Base-by-base conservation (phyloP, 2,888 invertebrate species). In the Leptopterna dolabrata region DNA sequence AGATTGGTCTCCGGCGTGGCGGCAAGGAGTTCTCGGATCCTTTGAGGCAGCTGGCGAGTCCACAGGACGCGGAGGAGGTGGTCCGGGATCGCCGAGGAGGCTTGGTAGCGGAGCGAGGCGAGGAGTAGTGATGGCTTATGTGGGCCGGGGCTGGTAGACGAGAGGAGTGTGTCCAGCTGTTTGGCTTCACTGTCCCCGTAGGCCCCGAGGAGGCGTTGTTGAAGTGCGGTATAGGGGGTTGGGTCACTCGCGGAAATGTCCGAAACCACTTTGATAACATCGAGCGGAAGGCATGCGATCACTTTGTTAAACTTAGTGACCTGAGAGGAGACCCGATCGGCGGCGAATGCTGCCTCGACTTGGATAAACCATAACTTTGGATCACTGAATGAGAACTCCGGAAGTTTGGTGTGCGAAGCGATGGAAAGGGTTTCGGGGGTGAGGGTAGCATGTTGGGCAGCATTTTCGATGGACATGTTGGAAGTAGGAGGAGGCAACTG, bases 331-430 rank as follows among this genome's bases (percentile, higher is more conserved):
- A 73, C n/a, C 1, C 73, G 73, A 30, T 73, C 73, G 6, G 36
- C 14, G 2, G 73, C 36, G n/a, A 73, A 73, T 3, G 73, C 73
- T 3, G 73, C 73, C 3, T 73, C 73, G 3, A 73, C 73, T 73
- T 73, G 73, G 3, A 73, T 73, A 29, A 73, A 73, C 73, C 73
- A 73, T n/a, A 73, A 29, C 14, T 7, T 36, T 30, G 73, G 73
- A 7, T 73, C 73, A 36, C 73, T 73, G 3, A 36, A 73, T n/a
- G 73, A 73, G 29, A 73, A 73, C 73, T 73, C 73, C 73, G 36
- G 73, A 1, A 73, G 14, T 30, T 73, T 73, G 30, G 73, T 55
- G n/a, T 16, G n/a, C 2, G 55, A 6, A 16, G 55, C n/a, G n/a
- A n/a, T n/a, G n/a, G n/a, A n/a, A n/a, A n/a, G n/a, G n/a, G n/a